Conservation (phyloP, 2,113 vertebrate species). For the Syrrhaptes paradoxus region DNA sequence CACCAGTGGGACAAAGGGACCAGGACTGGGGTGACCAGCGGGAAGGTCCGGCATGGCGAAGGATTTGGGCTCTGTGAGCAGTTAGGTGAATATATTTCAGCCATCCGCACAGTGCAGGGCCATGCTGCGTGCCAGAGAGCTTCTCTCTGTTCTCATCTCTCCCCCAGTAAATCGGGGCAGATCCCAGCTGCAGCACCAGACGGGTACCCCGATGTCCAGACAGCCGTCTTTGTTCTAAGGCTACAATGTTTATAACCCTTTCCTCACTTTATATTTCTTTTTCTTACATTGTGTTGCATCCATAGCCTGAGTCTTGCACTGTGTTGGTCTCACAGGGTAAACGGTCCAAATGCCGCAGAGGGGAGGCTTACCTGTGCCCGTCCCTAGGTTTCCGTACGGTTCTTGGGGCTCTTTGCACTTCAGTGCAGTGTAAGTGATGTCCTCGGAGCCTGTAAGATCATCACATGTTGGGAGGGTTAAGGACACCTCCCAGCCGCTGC, state of each 20-base stretch:
- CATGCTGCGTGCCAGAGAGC: not conserved
- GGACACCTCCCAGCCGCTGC: not conserved
- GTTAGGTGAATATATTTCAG: not conserved
- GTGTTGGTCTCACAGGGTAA: not conserved
- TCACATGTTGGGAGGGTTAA: rapidly evolving
- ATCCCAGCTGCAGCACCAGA: not conserved
- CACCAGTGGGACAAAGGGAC: not conserved
- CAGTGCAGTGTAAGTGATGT: not conserved
- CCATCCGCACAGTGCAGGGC: not conserved
- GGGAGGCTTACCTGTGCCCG: not conserved
- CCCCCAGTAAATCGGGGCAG: not conserved
- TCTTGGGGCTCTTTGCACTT: not conserved
- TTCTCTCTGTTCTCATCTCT: not conserved
- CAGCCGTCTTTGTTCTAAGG: not conserved
- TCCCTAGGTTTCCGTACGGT: rapidly evolving
- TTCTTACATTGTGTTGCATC: not conserved
- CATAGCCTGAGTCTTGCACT: no score
- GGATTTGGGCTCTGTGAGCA: not conserved
- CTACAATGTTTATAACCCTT: not conserved
- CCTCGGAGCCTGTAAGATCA: not conserved
- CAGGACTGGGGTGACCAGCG: no score
- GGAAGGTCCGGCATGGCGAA: not conserved
- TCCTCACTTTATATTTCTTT: not conserved
- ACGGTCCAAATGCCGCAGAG: rapidly evolving
- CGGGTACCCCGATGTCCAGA: not conserved